Evolutionary conservation across 2,888 invertebrate genomes (phyloP).

Genomic region (Notocelia uddmanniana): DNA sequence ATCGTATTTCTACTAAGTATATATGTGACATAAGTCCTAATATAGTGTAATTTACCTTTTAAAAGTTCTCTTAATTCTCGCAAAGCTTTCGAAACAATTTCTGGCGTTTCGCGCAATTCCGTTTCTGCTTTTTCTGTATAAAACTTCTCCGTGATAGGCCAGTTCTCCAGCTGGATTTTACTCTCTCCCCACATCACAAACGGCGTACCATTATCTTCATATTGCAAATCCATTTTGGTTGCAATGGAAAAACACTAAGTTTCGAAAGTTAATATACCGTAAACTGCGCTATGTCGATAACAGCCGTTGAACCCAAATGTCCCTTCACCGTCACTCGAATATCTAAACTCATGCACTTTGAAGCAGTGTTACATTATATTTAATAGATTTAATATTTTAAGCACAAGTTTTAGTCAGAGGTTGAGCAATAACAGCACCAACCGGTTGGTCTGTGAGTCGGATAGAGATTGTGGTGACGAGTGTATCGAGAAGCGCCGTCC

Average conservation of each 20-base stretch:
- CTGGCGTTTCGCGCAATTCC: slow-evolving; percentile 91
- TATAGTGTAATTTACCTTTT: slow-evolving; percentile 75
- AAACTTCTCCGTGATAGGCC: slow-evolving; percentile 84
- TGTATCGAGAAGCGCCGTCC: slow-evolving; percentile 11
- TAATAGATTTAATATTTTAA: slow-evolving; percentile 8
- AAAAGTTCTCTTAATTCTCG: slow-evolving; percentile 84
- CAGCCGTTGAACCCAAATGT: slow-evolving; percentile 32
- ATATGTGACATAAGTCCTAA: too few species aligned
- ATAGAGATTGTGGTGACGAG: slow-evolving; percentile 8
- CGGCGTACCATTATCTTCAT: slow-evolving; percentile 84
- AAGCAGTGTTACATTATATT: slow-evolving; percentile 11
- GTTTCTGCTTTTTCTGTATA: slow-evolving; percentile 87
- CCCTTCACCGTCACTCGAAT: slow-evolving; percentile 63
- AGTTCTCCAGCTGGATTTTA: slow-evolving; percentile 87
- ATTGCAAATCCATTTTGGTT: slow-evolving; percentile 74
- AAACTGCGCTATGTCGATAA: slow-evolving; percentile 1
- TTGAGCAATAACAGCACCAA: slow-evolving; percentile 6
- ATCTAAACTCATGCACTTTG: not conserved
- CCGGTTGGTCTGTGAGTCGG: slow-evolving; percentile 20
- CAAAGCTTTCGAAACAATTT: slow-evolving; percentile 86
- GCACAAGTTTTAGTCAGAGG: slow-evolving; percentile 7
- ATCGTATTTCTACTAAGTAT: too few species aligned
- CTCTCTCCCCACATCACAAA: slow-evolving; percentile 87
- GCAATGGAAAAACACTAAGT: slow-evolving; percentile 11
- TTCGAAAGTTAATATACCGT: slow-evolving; percentile 19